phyloP scores from a whole-genome alignment of 2,113 vertebrate genomes.

The Rhea americana region DNA sequence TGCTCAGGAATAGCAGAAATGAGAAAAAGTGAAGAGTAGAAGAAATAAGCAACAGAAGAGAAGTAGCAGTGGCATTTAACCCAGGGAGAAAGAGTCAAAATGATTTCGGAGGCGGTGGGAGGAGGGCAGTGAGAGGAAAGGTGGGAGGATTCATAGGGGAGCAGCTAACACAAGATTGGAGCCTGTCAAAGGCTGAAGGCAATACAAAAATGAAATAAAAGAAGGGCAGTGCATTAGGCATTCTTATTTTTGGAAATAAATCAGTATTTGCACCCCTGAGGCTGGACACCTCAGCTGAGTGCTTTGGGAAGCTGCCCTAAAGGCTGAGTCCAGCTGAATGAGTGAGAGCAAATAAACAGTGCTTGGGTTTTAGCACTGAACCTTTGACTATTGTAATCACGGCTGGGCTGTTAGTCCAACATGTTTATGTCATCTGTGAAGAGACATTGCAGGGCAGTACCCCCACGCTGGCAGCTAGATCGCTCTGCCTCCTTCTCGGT shows the following conservation, averaged over 20 bases:
- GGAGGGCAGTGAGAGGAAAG: not conserved
- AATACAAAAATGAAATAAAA: not conserved
- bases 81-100: constrained; percentile 2
- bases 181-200: not conserved
- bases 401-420: rapidly evolving
- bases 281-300: not conserved
- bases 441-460: not conserved
- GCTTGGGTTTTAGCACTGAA: not conserved
- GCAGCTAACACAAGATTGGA: not conserved
- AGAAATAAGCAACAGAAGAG: constrained; percentile 68
- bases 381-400: rapidly evolving
- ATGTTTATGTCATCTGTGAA: rapidly evolving
- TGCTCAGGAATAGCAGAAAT: constrained; percentile 75
- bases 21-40: constrained; percentile 72
- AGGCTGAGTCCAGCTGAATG: not conserved
- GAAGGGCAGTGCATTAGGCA: constrained; percentile 7
- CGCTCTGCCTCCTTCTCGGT: not conserved
- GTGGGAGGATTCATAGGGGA: not conserved
- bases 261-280: not conserved
- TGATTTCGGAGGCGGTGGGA: not conserved
- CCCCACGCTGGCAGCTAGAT: not conserved
- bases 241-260: not conserved
- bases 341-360: rapidly evolving
- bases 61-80: constrained; percentile 18
- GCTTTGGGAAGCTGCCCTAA: not conserved